These are phyloP conservation scores for Crotalus helleri DNA, from an alignment of 2,113 vertebrate species.

Conservation along the genomic window DNA sequence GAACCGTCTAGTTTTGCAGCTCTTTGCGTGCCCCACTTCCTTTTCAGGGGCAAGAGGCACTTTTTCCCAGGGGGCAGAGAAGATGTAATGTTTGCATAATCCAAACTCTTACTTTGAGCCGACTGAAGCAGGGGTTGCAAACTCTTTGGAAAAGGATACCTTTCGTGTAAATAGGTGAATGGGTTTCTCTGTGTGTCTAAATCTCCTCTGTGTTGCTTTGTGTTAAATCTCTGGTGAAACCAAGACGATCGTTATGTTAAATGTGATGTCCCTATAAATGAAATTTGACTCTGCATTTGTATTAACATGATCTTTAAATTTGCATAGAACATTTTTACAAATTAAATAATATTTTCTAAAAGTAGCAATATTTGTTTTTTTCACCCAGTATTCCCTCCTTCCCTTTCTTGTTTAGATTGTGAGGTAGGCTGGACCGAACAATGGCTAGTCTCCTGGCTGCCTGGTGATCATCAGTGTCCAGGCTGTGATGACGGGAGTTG, in stretches of 20 bases:
- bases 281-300: slow-evolving; percentile 23
- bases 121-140: background rate
- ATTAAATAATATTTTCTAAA: slow-evolving; percentile 58
- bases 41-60: background rate
- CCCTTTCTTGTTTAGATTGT: background rate
- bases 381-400: background rate
- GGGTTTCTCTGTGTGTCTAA: slow-evolving; percentile 18
- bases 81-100: background rate
- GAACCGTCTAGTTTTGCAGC: background rate
- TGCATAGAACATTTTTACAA: slow-evolving; percentile 55
- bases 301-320: slow-evolving; percentile 40
- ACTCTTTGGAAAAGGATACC: slow-evolving; percentile 13
- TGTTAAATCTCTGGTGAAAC: slow-evolving; percentile 8
- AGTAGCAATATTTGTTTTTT: background rate
- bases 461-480: background rate
- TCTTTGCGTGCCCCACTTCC: background rate
- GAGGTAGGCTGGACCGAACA: background rate
- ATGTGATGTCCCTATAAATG: slow-evolving; percentile 34
- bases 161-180: slow-evolving; percentile 6
- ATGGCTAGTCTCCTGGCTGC: background rate
- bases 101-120: background rate
- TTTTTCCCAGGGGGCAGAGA: background rate
- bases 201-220: background rate
- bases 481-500: background rate
- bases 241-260: slow-evolving; percentile 13